Percentiles rank a stretch among this genome's conserved stretches.
Evolutionary conservation across 2,113 vertebrate genomes (phyloP).

Genomic region (Percina caprodes): DNA sequence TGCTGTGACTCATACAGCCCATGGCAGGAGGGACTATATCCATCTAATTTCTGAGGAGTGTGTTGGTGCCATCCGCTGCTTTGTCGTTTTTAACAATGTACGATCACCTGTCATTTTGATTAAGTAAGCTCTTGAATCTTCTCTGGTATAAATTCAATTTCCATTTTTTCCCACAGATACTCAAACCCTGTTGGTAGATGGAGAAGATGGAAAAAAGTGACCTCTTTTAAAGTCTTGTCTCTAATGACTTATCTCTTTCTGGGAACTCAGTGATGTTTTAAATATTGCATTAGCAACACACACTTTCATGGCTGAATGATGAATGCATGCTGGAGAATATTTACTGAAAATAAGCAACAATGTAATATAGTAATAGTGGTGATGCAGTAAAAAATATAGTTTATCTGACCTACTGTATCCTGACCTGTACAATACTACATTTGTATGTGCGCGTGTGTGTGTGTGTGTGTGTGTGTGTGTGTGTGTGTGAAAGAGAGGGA

Average conservation of each 20-base stretch:
- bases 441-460: not conserved
- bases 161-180: conserved; percentile 55
- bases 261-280: conserved; percentile 28
- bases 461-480: not conserved
- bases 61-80: conserved; percentile 54
- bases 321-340: conserved; percentile 15
- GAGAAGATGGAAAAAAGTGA: conserved; percentile 29
- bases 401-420: not conserved
- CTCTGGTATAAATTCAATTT: conserved; percentile 73
- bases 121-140: conserved; percentile 71
- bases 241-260: conserved; percentile 40
- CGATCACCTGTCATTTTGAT: conserved; percentile 79
- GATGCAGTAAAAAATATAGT: not conserved
- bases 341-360: conserved; percentile 4
- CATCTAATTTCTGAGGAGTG: conserved; percentile 68
- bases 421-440: not conserved
- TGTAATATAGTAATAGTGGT: not conserved
- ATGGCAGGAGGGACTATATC: conserved; percentile 71
- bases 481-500: not conserved
- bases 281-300: conserved; percentile 20
- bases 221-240: conserved; percentile 39
- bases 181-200: conserved; percentile 41
- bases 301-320: conserved; percentile 22
- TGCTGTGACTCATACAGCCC: conserved; percentile 70
- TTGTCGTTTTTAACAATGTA: conserved; percentile 66